phyloP scores from a whole-genome alignment of 2,797 vertebrate genomes.

The Lophius americanus region DNA sequence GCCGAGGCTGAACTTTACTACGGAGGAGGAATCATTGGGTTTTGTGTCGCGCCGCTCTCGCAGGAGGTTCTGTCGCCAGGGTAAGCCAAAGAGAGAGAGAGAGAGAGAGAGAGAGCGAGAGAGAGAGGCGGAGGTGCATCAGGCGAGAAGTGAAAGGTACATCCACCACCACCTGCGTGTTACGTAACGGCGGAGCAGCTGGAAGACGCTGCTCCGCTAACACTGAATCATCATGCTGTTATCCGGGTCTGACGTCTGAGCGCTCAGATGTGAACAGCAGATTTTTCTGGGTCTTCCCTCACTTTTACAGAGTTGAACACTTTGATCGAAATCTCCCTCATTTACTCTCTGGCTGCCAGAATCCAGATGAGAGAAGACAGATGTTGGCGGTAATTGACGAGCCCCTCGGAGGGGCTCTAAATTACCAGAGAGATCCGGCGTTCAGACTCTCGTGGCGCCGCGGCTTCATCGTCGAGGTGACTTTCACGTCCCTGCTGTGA shows the following conservation, averaged over 20 bases:
- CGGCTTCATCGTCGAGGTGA: too few species aligned
- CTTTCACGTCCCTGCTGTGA: neutral
- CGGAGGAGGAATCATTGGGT: constrained; percentile 35
- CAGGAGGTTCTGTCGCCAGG: constrained; percentile 38
- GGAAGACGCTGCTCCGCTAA: constrained; percentile 33
- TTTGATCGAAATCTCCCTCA: neutral
- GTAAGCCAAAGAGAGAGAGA: constrained; percentile 11
- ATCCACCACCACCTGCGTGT: constrained; percentile 47
- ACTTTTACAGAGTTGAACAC: neutral
- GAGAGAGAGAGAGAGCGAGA: constrained; percentile 24
- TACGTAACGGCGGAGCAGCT: constrained; percentile 45
- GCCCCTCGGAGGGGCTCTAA: neutral
- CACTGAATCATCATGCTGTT: constrained; percentile 1
- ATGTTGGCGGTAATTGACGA: neutral
- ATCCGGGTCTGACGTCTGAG: constrained; percentile 5
- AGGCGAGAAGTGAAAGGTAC: constrained; percentile 37
- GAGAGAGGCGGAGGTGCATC: constrained; percentile 41
- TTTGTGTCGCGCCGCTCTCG: constrained; percentile 65
- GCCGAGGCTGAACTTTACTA: constrained; percentile 26
- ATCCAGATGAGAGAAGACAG: constrained; percentile 1
- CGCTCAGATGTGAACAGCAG: constrained; percentile 17
- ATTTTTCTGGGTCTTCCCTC: neutral
- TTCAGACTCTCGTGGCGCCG: too few species aligned
- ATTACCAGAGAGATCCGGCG: neutral
- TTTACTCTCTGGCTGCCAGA: neutral